phyloP scores from a whole-genome alignment of 2,888 invertebrate genomes.

The Monochamus alternatus region DNA sequence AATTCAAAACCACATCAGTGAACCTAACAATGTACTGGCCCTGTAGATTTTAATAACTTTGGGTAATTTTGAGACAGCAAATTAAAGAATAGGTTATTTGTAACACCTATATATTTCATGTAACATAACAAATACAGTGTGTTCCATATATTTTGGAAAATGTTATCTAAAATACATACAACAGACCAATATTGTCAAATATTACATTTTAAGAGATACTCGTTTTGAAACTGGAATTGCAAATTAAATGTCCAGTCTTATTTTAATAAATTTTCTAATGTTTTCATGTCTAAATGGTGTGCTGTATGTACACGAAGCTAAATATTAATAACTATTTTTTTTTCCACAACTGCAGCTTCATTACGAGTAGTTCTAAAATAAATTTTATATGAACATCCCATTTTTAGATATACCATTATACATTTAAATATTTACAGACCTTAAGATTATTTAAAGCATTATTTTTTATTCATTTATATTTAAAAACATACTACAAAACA shows the following conservation, averaged over 20 bases:
- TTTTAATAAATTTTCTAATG: constrained; percentile 45
- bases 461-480: constrained; percentile 55
- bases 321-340: constrained; percentile 52
- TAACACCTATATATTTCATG: constrained; percentile 69
- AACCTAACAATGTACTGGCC: too few relatives aligned
- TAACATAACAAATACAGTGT: constrained; percentile 65
- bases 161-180: constrained; percentile 61
- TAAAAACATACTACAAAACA: constrained; percentile 56
- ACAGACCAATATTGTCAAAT: constrained; percentile 63
- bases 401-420: constrained; percentile 58
- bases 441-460: constrained; percentile 67
- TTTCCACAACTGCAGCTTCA: constrained; percentile 51
- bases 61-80: background rate
- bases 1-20: too few relatives aligned
- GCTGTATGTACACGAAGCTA: constrained; percentile 55
- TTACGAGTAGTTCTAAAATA: constrained; percentile 47
- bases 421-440: constrained; percentile 63
- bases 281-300: constrained; percentile 42
- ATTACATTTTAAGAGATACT: constrained; percentile 58
- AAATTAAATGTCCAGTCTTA: constrained; percentile 57
- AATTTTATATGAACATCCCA: constrained; percentile 60
- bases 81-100: constrained; percentile 44
- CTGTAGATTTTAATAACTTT: too few relatives aligned
- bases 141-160: constrained; percentile 62
- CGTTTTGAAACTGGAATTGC: constrained; percentile 54